These are phyloP conservation scores for Semicossyphus pulcher DNA, from an alignment of 2,113 vertebrate genomes.

Conservation along the genomic window DNA sequence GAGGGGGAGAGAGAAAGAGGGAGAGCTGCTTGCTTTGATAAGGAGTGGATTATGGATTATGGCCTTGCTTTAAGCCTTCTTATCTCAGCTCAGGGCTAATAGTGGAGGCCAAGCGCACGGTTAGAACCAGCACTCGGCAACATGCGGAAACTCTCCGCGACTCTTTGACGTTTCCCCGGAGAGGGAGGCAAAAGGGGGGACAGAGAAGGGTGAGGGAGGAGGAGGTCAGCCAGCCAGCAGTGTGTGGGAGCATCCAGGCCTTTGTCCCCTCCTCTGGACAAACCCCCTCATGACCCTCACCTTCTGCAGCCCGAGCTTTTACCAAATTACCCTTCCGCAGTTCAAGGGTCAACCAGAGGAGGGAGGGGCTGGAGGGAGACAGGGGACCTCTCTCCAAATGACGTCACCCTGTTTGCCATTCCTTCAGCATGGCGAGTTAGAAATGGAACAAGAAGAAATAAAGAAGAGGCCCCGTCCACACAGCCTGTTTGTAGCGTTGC, in stretches of 20 bases:
- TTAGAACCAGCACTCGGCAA: constrained; percentile 67
- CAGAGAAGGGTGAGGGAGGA: constrained; percentile 35
- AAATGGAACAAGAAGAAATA: background rate
- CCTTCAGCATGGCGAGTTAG: background rate
- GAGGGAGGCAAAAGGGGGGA: constrained; percentile 38
- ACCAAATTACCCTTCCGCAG: constrained; percentile 34
- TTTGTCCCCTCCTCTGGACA: constrained; percentile 54
- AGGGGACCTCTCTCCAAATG: constrained; percentile 2
- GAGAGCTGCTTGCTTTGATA: constrained; percentile 82
- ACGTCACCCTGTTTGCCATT: constrained; percentile 25
- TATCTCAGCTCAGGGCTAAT: constrained; percentile 81
- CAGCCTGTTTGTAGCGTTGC: background rate
- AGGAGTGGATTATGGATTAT: constrained; percentile 83
- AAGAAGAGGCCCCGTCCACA: background rate
- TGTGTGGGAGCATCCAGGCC: constrained; percentile 54
- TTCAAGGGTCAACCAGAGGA: constrained; percentile 49
- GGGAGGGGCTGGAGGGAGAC: constrained; percentile 9
- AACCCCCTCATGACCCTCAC: constrained; percentile 43
- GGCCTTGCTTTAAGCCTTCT: constrained; percentile 78
- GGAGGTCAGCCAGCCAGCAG: constrained; percentile 47
- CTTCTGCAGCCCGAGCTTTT: constrained; percentile 38
- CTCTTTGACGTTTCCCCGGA: constrained; percentile 62
- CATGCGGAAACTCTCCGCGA: constrained; percentile 58
- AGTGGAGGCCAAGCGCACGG: constrained; percentile 72
- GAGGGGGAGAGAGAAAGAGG: constrained; percentile 31